Conservation (phyloP, 2,797 vertebrate species). For the Peromyscus aztecus region DNA sequence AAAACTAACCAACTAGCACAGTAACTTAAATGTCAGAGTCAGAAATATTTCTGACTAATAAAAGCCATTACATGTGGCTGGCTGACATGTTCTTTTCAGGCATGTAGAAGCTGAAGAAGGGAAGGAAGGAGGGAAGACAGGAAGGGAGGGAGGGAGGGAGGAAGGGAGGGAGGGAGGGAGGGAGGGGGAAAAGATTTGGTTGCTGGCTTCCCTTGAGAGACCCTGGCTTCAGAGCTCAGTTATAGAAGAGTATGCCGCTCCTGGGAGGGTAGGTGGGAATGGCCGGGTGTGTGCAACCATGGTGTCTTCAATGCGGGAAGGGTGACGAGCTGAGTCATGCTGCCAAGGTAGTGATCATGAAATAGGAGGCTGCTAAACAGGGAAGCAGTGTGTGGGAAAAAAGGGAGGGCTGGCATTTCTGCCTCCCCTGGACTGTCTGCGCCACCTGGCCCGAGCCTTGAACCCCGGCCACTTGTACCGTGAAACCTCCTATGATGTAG, state of each 20-base stretch:
- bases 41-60: conserved; percentile 15
- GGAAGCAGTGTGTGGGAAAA: conserved; percentile 49
- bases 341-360: conserved; percentile 27
- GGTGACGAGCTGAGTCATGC: conserved; percentile 44
- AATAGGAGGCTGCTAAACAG: conserved; percentile 56
- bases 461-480: background rate
- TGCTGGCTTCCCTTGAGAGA: background rate
- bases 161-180: too few species aligned
- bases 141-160: too few species aligned
- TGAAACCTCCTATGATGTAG: background rate
- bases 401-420: conserved; percentile 23
- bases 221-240: background rate
- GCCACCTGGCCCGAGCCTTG: background rate
- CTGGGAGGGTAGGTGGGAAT: background rate
- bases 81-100: conserved; percentile 40
- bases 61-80: background rate
- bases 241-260: background rate
- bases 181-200: background rate
- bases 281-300: background rate
- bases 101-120: background rate
- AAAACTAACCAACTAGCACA: background rate
- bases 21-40: background rate
- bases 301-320: background rate
- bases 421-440: background rate
- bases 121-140: background rate